Percentiles rank a stretch among this genome's conserved stretches.
phyloP scores from a whole-genome alignment of 1,140 invertebrate species.

The Fopius arisanus region DNA sequence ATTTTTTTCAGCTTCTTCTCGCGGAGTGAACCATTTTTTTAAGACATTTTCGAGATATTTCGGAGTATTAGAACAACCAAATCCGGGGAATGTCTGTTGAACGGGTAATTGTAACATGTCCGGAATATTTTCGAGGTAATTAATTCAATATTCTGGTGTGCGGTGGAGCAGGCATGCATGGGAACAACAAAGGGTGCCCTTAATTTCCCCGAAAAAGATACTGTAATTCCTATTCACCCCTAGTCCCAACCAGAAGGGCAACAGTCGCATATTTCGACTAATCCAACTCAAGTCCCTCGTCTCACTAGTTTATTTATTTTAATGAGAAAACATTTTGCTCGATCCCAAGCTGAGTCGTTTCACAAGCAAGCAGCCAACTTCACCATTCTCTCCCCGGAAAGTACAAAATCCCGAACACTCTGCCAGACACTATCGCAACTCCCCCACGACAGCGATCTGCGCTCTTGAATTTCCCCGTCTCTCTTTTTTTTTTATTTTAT shows the following conservation, averaged over 20 bases:
- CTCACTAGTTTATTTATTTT: not conserved
- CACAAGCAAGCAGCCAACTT: not conserved
- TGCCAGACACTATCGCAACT: not conserved
- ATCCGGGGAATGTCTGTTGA: too few relatives aligned
- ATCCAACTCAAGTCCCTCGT: not conserved
- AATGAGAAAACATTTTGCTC: not conserved
- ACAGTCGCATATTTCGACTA: not conserved
- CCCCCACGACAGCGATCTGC: not conserved
- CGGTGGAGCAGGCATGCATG: too few relatives aligned
- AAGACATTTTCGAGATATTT: too few relatives aligned
- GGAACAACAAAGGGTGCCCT: not conserved
- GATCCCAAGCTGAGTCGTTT: not conserved
- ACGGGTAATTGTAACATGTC: too few relatives aligned
- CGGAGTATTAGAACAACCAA: too few relatives aligned
- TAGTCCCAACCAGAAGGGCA: too few relatives aligned
- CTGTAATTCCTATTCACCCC: too few relatives aligned
- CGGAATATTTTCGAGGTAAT: too few relatives aligned
- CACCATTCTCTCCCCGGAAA: not conserved
- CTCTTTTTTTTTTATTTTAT: not conserved
- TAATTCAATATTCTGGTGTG: too few relatives aligned
- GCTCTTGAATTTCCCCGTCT: not conserved
- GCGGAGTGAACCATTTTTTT: too few relatives aligned
- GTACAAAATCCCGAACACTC: not conserved
- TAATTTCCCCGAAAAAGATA: too few relatives aligned
- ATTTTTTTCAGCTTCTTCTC: too few relatives aligned